Evolutionary conservation across 2,888 invertebrate genomes (phyloP), one percentile per base, ranked within the genome.

Genomic region (Tanytarsus gracilentus): DNA sequence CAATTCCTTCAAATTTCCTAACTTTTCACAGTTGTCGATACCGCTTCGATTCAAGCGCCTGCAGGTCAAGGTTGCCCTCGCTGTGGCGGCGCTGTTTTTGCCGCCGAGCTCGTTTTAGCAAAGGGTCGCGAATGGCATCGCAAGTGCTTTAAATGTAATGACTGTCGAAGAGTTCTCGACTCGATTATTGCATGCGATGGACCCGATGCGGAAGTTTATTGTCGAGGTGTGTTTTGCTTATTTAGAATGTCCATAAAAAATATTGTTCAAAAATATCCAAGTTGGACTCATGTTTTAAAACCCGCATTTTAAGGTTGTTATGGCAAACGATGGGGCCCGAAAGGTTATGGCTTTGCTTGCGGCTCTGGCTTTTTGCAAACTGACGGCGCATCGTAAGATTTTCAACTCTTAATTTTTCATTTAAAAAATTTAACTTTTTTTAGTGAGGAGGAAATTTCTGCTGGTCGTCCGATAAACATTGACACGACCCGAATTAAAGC

Each of bases 181-280:
- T 96, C 95, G 56, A 93, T 94, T 71, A 94, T 89, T 68, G 94
- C 94, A 66, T 93, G 94, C 70, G 95, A 96, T 70, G 92, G 91
- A 50, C 96, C 96, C 59, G 90, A 95, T 69, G 82, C 82, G 64
- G 91, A 94, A 67, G 86, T 97, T 64, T 97, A 92, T 76, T 97
- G 97, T 78, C 95, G 92, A 9, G n/a, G 33, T 33, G 33, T 11
- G 33, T 33, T 33, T 9, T 11, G n/a, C 9, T 2, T 33, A 3
- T 5, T 33, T 33, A 29, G 9, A 29, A 29, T 7, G 9, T n/a
- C 33, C n/a, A 11, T 33, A 33, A n/a, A 33, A 33, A 2, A 4
- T 33, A 11, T 33, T 33, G 6, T n/a, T n/a, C n/a, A n/a, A n/a
- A n/a, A n/a, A n/a, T n/a, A n/a, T n/a, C n/a, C n/a, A n/a, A n/a